Evolutionary conservation across 1,140 invertebrate species (phyloP), one percentile per base, ranked within the genome.

Genomic region (Hycleus phaleratus): DNA sequence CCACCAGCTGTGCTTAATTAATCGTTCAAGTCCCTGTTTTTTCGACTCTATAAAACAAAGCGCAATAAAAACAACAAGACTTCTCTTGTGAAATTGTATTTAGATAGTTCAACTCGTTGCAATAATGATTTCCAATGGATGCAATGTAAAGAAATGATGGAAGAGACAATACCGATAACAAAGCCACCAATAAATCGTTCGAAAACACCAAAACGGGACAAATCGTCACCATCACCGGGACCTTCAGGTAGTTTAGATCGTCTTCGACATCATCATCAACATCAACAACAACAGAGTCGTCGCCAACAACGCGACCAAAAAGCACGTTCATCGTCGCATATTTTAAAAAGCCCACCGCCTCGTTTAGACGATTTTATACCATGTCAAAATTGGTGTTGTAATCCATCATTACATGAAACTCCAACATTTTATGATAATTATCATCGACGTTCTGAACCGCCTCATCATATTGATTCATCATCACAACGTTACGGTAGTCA

Each of bases 71-170:
- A 32, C 26, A 3, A 32, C 32, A 32, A 32, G 32, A 32, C 7
- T 7, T 32, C 7, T 32, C 7, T 32, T 32, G 32, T 32, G 18
- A 32, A 32, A 32, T 32, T 32, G 7, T 32, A 32, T 9, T 45
- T 49, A 68, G 69, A 72, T 61, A 68, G 72, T 63, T 77, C 80
- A 12, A 79, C 78, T 10, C 71, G 77, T 48, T 79, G 81, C 63
- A 78, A 81, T 63, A 74, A 77, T 62, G 79, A 81, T 68, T 83
- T 83, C 62, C 78, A 77, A 73, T 83, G 81, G 81, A 78, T 82
- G 50, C 64, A 62, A 62, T 68, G 56, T 59, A 72, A 65, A 55
- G 60, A 63, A 49, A 70, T 71, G 67, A 67, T 70, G 48, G 68
- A 70, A 8, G 10, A 38, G 18, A 40, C 39, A 38, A 43, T 61